Conservation (phyloP, 1,140 invertebrate species). For the Neotoxoptera formosana region DNA sequence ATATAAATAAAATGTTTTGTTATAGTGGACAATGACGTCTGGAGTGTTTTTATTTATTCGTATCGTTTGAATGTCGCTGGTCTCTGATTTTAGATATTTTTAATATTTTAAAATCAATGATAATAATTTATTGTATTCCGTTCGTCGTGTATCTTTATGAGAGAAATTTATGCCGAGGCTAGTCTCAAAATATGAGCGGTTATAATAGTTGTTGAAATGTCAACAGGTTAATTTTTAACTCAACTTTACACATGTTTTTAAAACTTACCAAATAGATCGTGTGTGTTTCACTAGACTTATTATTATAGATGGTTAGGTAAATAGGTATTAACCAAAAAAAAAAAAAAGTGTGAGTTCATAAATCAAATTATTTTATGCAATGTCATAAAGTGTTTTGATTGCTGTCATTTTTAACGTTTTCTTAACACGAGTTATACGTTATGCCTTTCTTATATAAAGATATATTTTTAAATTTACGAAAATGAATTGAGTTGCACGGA, state of each 20-base stretch:
- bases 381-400: not conserved
- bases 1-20: constrained; percentile 46
- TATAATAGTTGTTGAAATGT: too few species aligned
- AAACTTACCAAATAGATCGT: too few species aligned
- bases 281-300: too few species aligned
- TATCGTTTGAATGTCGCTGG: not conserved
- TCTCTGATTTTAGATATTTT: not conserved
- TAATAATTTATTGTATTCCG: not conserved
- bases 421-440: not conserved
- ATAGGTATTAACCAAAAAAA: too few species aligned
- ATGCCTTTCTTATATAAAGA: not conserved
- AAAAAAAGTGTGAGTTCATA: not conserved
- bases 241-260: too few species aligned
- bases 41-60: not conserved
- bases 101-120: too few species aligned
- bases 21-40: not conserved
- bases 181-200: too few species aligned
- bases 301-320: too few species aligned
- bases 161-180: not conserved
- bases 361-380: not conserved
- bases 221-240: too few species aligned
- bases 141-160: not conserved
- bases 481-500: not conserved
- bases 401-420: not conserved
- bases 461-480: not conserved